Evolutionary conservation across 2,113 vertebrate species (phyloP).

Genomic region (Nymphicus hollandicus): DNA sequence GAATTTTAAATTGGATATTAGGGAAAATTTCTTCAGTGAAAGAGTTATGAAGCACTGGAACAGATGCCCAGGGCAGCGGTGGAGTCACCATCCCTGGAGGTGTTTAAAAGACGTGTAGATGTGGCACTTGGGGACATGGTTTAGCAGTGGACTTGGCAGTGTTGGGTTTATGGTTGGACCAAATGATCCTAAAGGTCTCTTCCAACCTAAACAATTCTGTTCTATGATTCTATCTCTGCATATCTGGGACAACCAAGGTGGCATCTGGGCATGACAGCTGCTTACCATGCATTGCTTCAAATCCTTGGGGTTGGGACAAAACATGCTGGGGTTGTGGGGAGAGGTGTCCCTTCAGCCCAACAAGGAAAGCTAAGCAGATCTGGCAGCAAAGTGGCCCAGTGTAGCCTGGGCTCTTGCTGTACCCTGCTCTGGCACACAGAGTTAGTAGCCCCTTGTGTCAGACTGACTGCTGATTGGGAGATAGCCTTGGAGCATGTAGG

Average conservation of each 20-base stretch:
- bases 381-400: neutral
- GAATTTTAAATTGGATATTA: neutral
- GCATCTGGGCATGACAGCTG: neutral
- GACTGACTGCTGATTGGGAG: neutral
- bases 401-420: neutral
- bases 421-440: neutral
- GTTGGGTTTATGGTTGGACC: neutral
- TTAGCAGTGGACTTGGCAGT: neutral
- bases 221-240: neutral
- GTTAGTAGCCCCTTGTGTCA: neutral
- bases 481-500: neutral
- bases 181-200: neutral
- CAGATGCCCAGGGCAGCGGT: neutral
- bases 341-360: neutral
- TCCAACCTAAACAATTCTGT: neutral
- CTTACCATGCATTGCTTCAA: neutral
- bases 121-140: neutral
- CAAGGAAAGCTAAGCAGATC: neutral
- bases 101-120: neutral
- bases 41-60: neutral
- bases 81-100: neutral
- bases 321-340: neutral
- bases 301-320: neutral
- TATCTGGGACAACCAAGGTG: neutral
- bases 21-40: neutral